Base-by-base conservation (phyloP, 2,797 vertebrate species). In the Triplophysa bombifrons region DNA sequence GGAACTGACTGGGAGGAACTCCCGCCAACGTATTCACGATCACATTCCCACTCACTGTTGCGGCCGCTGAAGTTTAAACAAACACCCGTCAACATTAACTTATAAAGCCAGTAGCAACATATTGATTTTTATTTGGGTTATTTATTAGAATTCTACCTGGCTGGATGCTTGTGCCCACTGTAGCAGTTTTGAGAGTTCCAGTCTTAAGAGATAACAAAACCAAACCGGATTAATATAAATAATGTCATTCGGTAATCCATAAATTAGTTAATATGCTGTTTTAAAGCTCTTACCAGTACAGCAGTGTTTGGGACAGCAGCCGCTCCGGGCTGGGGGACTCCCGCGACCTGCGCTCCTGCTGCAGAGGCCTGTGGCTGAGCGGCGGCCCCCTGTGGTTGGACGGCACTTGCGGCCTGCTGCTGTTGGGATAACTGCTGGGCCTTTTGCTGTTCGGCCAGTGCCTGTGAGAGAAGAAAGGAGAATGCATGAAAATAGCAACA, bases 361-460 rank as follows among this genome's bases (percentile, higher is more conserved):
- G 84, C 80, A 20, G 90, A 82, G 1, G 88, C 85, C 89, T 94
- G 92, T 30, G 91, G 79, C 83, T 92, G 95, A 27, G 89, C 56
- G 3, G 90, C 90, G 1, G 88, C 82, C 11, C 92, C 88, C 87
- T 93, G 95, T 38, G 90, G 83, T 88, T 93, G 94, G 0, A 93
- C 74, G 66, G 93, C 89, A 38, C 94, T 90, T 1, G 94, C 83
- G 79, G 94, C 84, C 84, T 91, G 80, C 78, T 92, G 91, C 86
- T 94, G 93, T 85, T 93, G 92, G 7, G 93, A 90, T 86, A 96
- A 91, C 80, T 96, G 96, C 86, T 97, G 96, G 30, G 94, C 95
- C 85, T 96, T 94, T 89, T 97, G 96, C 84, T 97, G 96, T 87
- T 97, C 96, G 10, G 95, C 96, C 83, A 96, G 90, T 61, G 95